These are phyloP conservation scores for Heliangelus exortis DNA, from an alignment of 2,797 vertebrate species.

Conservation along the genomic window DNA sequence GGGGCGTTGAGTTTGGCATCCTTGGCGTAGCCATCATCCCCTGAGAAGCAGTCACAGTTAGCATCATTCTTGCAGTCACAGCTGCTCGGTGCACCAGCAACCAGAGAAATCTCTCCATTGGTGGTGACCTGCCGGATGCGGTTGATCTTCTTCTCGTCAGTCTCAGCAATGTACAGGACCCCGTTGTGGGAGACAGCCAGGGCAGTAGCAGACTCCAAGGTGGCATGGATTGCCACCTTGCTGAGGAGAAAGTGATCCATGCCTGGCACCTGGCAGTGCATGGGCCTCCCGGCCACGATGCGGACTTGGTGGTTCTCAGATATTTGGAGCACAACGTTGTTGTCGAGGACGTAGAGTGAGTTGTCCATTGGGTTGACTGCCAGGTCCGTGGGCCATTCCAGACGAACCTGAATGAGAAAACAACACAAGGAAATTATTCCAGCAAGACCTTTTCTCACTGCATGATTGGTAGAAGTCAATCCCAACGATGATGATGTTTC, in stretches of 20 bases:
- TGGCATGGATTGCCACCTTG: constrained; percentile 95
- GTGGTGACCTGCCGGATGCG: constrained; percentile 94
- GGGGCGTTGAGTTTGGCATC: constrained; percentile 93
- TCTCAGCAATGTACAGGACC: constrained; percentile 94
- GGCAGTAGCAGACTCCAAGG: constrained; percentile 93
- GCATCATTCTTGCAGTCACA: constrained; percentile 98
- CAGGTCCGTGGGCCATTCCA: constrained; percentile 98
- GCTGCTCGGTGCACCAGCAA: constrained; percentile 93
- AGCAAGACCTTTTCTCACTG: background rate
- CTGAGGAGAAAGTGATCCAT: constrained; percentile 97
- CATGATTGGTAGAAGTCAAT: background rate
- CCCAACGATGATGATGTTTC: background rate
- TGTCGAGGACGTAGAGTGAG: constrained; percentile 95
- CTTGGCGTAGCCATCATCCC: constrained; percentile 97
- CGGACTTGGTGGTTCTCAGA: constrained; percentile 98
- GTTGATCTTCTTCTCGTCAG: constrained; percentile 97
- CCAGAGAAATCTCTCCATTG: constrained; percentile 93
- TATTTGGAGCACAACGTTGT: constrained; percentile 96
- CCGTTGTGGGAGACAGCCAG: constrained; percentile 93
- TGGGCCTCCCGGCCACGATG: constrained; percentile 93
- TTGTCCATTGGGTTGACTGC: constrained; percentile 98
- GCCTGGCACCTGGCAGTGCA: constrained; percentile 98
- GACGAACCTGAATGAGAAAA: constrained; percentile 84
- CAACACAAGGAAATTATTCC: background rate
- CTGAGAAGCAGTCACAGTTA: constrained; percentile 97